Conservation (phyloP, 37 sponge, comb jelly and placozoan genomes). For the Lycopodina hypogea region DNA sequence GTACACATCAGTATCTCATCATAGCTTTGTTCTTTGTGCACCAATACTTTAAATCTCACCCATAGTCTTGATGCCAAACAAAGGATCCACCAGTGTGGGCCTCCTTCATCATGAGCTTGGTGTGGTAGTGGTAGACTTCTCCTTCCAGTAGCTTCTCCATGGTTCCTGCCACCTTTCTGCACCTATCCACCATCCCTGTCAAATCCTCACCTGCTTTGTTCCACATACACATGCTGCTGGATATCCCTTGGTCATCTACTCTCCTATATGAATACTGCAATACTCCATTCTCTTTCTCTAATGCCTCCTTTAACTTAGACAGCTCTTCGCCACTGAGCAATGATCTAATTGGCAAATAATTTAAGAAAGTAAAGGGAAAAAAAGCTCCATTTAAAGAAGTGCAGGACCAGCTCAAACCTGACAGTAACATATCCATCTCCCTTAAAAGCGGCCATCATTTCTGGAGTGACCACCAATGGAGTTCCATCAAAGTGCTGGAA, state of each 20-base stretch:
- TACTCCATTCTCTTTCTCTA: conserved; percentile 66
- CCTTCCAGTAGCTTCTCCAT: conserved; percentile 84
- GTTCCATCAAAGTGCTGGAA: not conserved
- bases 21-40: too few species aligned
- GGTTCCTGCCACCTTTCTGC: conserved; percentile 81
- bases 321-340: conserved; percentile 63
- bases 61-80: conserved; percentile 98
- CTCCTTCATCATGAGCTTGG: conserved; percentile 96
- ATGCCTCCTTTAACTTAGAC: conserved; percentile 25
- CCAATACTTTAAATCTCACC: conserved; percentile 25
- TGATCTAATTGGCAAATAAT: conserved; percentile 30
- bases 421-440: conserved; percentile 66
- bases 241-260: conserved; percentile 69
- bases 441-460: conserved; percentile 37
- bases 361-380: too few species aligned
- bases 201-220: conserved; percentile 78
- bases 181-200: conserved; percentile 80
- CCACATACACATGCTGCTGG: conserved; percentile 78
- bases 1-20: too few species aligned
- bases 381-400: too few species aligned
- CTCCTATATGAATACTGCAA: conserved; percentile 47
- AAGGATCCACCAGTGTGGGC: conserved; percentile 85
- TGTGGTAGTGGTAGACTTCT: conserved; percentile 95
- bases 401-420: conserved; percentile 26
- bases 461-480: conserved; percentile 30